Evolutionary conservation across 2,113 vertebrate genomes (phyloP), one percentile per base, ranked within the genome.

Genomic region (Sakesphorus luctuosus): DNA sequence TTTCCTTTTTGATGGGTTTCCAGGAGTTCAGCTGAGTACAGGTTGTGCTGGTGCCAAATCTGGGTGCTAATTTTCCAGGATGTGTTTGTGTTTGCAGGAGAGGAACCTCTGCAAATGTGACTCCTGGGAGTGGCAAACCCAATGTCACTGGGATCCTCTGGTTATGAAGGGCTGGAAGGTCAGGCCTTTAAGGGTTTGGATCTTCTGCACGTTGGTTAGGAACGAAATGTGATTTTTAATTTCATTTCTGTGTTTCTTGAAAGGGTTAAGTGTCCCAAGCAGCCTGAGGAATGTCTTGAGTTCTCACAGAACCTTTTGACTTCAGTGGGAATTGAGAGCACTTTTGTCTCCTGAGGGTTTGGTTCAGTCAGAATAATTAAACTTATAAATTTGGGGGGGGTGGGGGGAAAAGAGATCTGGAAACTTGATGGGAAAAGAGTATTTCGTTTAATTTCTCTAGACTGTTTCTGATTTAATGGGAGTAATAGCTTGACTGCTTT

Each of bases 31-130:
- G 67, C 36, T 91, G 84, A 61, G 43, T 13, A 6, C 33, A 82
- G 46, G 46, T 62, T 76, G 40, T 66, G 40, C 52, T 81, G 90
- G 40, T 91, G 76, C 84, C 81, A 94, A 95, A 87, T 81, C 29
- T 59, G 73, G 66, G 76, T 68, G 66, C 67, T 88, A 1, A 40
- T 67, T 90, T 76, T 81, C 65, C 66, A 82, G 80, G 65, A 43
- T 3, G 0, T 33, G 20, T 16, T 3, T 33, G 35, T 26, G 31
- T 87, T 67, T 87, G 69, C 36, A 50, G 80, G 66, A 49, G 47
- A 40, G 66, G 49, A 19, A 56, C 21, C 11, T 72, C 40, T 61
- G 19, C 21, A 35, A 67, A 55, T 31, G 10, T 0, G 1, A 24
- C 65, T 78, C 38, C 62, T 61, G n/a, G 38, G 49, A 50, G 28